Base-by-base conservation (phyloP, 1,140 invertebrate genomes). In the Subanguina moxae region DNA sequence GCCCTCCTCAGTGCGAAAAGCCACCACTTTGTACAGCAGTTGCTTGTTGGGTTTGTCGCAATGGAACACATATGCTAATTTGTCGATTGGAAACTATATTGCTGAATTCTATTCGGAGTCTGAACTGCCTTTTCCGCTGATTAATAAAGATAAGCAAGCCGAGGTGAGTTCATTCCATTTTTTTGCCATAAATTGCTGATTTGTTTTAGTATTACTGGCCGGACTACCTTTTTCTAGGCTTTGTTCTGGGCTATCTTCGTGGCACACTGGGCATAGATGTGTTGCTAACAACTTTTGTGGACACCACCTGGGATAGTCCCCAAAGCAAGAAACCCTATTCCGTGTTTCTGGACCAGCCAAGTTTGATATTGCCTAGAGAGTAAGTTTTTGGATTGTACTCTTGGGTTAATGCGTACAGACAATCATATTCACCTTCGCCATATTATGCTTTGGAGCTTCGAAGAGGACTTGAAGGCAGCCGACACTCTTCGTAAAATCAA, bases 221-320 rank as follows among this genome's bases (percentile, higher is more conserved):
- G 32, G 28, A 9, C 21, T 27, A 68, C 23, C n/a, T 9, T n/a
- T n/a, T 28, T 23, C 57, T 71, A 3, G 70, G 32, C 30, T 52
- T 61, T 23, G 56, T 27, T 27, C 28, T 71, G 9, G 77, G 75
- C 46, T 67, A 63, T 27, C 48, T 77, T 19, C 65, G 58, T n/a
- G 77, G 76, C 19, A 32, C 32, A 21, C 46, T 62, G 1, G 71
- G 68, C 32, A 64, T 72, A 7, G 65, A 68, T 42, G 78, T 71
- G 11, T 32, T 80, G n/a, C 42, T 79, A 15, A 66, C 30, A 13
- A 19, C 42, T 15, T 30, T 57, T 28, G 70, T 78, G 11, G 77
- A 78, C 48, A 78, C 77, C n/a, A 76, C 79, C 52, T 78, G 77
- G 77, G 67, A 65, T 15, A 65, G 79, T 61, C 77, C 77, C 1